These are phyloP conservation scores for Chaenodraco wilsoni DNA, from an alignment of 2,797 vertebrate genomes.

Conservation along the genomic window DNA sequence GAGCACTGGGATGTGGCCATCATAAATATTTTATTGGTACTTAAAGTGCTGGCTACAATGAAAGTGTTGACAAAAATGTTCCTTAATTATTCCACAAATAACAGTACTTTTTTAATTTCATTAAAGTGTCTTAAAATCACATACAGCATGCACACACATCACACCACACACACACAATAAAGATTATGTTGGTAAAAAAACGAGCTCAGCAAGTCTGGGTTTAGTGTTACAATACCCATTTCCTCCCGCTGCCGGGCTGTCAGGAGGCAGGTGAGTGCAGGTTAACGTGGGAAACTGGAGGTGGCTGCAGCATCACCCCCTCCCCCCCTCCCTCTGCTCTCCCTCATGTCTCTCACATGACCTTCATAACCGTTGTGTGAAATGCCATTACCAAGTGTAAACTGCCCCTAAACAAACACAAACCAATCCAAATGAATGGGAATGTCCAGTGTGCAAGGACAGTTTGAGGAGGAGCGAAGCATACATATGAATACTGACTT, in stretches of 20 bases:
- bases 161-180: conserved; percentile 20
- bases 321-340: conserved; percentile 5
- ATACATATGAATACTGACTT: not conserved
- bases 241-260: conserved; percentile 62
- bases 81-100: not conserved
- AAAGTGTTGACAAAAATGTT: not conserved
- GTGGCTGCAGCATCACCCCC: conserved; percentile 63
- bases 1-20: too few relatives aligned
- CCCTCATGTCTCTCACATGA: conserved; percentile 33
- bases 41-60: not conserved
- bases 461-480: not conserved
- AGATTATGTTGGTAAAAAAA: conserved; percentile 60
- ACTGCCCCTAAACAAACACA: conserved; percentile 20
- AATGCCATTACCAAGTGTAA: conserved; percentile 27
- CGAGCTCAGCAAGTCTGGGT: conserved; percentile 74
- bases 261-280: conserved; percentile 74
- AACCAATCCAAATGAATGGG: conserved; percentile 14
- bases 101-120: not conserved
- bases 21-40: not conserved
- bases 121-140: not conserved
- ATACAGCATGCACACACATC: not conserved
- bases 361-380: conserved; percentile 56
- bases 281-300: conserved; percentile 71
- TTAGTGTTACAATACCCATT: conserved; percentile 71
- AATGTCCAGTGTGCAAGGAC: conserved; percentile 18